Evolutionary conservation across 1,140 invertebrate species (phyloP), one percentile per base, ranked within the genome.

Genomic region (Heliconius congener): DNA sequence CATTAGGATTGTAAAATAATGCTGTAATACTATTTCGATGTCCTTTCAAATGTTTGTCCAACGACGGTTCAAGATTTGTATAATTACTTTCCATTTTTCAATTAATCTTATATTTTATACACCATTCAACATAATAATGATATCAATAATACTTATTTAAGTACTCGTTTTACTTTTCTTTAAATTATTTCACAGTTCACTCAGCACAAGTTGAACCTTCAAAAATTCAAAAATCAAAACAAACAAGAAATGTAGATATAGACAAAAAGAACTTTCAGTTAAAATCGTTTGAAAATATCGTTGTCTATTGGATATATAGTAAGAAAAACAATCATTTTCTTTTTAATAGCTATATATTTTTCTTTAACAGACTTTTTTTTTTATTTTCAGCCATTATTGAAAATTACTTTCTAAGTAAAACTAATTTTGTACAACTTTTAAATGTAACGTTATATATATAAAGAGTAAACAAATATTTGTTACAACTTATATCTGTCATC

Each of bases 11-110:
- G 89, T 98, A 98, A 79, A 96, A 96, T 16, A 98, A 87, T 75
- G 96, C 96, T 18, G 97, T 98, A 60, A 98, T 96, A 30, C 91
- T 88, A 84, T 96, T 96, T 77, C 96, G 96, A 86, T 98, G 98
- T 1, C 98, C 98, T 88, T 97, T 97, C 79, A 98, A 97, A 89
- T 98, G 96, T 83, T 96, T 96, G 84, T 97, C 96, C 74, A 98
- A 93, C 27, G 95, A 95, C 4, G 97, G 97, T 88, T 97, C 96
- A 50, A 89, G 81, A 57, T 77, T 82, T 55, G 81, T 81, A 73
- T 57, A 77, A 76, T 87, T 86, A 11, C 72, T 75, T 30, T 89
- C 88, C 88, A 91, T 89, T 66, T 37, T 76, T 34, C 27, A 34
- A 37, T 19, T 76, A 50, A 16, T 71, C 1, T 16, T 66, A 9